Base-by-base conservation (phyloP, 2,888 invertebrate species). In the Spilarctia lutea region DNA sequence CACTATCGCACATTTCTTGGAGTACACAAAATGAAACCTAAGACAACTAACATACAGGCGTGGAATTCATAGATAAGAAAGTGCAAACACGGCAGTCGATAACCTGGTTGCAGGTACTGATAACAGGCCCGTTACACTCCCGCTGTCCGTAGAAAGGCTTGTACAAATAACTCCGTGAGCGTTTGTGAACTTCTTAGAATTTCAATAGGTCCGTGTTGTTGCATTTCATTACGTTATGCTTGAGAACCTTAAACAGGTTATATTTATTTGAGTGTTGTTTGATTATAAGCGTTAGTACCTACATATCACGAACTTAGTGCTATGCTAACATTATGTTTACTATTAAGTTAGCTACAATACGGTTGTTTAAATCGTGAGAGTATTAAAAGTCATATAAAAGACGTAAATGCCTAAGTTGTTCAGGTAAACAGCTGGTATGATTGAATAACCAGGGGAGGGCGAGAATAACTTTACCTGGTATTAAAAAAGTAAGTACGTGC, bases 51-150 rank as follows among this genome's bases (percentile, higher is more conserved):
- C 86, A 90, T 89, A 88, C 86, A 89, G 85, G 87, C 85, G 88
- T 88, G 89, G 92, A 92, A 92, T 92, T 91, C 86, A 86, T 88
- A 89, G 94, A 95, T 94, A 94, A 93, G 88, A 84, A 83, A 87
- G 86, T 82, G 86, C 92, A 94, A 94, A 94, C 94, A 94, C 89
- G 87, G 90, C 92, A 91, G 90, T 91, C 91, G 94, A 94, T 94
- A 94, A 93, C 94, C 93, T 92, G 94, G 92, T 93, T 94, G 93
- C 91, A 89, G 88, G 85, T 83, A 80, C 88, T 91, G 94, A 94
- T 94, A 93, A 90, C 85, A 74, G 77, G 72, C 81, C 87, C 87
- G 86, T 89, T 90, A 91, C 88, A 85, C 79, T 83, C 76, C 83
- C 83, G 71, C 75, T 86, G 87, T 90, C 90, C 90, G 81, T 81